Conservation (phyloP, 2,888 invertebrate species). For the Phaonia tiefii region DNA sequence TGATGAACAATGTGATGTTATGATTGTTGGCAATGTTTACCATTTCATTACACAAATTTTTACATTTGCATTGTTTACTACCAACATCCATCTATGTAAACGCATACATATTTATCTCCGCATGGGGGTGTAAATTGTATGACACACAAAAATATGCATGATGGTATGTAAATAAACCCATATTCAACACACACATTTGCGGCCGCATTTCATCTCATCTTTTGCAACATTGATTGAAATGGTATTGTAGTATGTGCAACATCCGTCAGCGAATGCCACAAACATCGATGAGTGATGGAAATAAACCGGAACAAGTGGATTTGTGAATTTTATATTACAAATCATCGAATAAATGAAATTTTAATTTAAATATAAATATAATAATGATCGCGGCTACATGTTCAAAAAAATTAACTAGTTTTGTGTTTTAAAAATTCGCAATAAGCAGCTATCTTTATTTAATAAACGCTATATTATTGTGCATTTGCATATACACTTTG, state of each 20-base stretch:
- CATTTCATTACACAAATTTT: conserved; percentile 36
- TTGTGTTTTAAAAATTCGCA: too few species aligned
- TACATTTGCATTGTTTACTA: conserved; percentile 8
- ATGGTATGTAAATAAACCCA: neutral
- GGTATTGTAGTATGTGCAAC: conserved; percentile 2
- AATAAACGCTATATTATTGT: too few species aligned
- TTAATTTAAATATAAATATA: too few species aligned
- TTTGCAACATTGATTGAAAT: conserved; percentile 45
- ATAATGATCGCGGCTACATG: too few species aligned
- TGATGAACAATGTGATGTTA: conserved; percentile 33
- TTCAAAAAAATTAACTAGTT: too few species aligned
- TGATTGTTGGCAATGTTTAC: conserved; percentile 36
- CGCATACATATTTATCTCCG: neutral
- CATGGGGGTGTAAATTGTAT: neutral
- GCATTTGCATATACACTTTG: too few species aligned
- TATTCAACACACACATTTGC: too few species aligned
- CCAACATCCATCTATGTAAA: neutral
- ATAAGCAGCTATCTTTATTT: too few species aligned
- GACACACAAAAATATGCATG: neutral
- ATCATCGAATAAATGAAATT: too few species aligned
- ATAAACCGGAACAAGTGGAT: too few species aligned
- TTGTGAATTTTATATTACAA: too few species aligned
- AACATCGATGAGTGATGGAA: neutral
- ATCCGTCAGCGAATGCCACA: conserved; percentile 13
- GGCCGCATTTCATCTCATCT: too few species aligned